These are phyloP conservation scores for Drosophila nr. medialis DNA, from an alignment of 2,888 invertebrate species.

Conservation along the genomic window DNA sequence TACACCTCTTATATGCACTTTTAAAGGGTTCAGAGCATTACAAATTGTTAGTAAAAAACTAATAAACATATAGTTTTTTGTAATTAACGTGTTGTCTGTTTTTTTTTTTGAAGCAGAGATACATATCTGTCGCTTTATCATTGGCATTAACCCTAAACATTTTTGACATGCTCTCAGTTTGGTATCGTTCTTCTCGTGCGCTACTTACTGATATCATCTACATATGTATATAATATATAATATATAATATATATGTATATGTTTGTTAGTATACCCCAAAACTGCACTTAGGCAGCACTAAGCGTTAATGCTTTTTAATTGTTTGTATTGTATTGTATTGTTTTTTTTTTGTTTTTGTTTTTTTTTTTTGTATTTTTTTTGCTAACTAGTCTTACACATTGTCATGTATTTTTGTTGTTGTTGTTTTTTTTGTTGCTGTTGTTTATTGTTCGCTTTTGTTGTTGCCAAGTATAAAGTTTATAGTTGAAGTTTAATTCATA, in stretches of 20 bases:
- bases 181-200: conserved; percentile 28
- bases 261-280: conserved; percentile 52
- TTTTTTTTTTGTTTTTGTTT: conserved; percentile 20
- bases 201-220: conserved; percentile 31
- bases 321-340: conserved; percentile 27
- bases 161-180: conserved; percentile 10
- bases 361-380: conserved; percentile 35
- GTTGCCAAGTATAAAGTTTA: conserved; percentile 67
- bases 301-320: conserved; percentile 79
- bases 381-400: conserved; percentile 72
- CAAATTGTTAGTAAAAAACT: background rate
- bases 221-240: conserved; percentile 22
- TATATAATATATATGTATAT: conserved; percentile 18
- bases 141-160: conserved; percentile 24
- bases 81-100: conserved; percentile 28
- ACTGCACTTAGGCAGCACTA: conserved; percentile 76
- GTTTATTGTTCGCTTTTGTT: conserved; percentile 20
- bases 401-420: conserved; percentile 38
- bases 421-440: conserved; percentile 5
- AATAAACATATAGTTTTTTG: conserved; percentile 24
- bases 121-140: conserved; percentile 24
- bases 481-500: conserved; percentile 67
- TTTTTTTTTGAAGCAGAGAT: conserved; percentile 4
- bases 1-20: background rate
- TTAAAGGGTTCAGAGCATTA: background rate